Base-by-base conservation (phyloP, 2,113 vertebrate species). In the Sprattus sprattus region DNA sequence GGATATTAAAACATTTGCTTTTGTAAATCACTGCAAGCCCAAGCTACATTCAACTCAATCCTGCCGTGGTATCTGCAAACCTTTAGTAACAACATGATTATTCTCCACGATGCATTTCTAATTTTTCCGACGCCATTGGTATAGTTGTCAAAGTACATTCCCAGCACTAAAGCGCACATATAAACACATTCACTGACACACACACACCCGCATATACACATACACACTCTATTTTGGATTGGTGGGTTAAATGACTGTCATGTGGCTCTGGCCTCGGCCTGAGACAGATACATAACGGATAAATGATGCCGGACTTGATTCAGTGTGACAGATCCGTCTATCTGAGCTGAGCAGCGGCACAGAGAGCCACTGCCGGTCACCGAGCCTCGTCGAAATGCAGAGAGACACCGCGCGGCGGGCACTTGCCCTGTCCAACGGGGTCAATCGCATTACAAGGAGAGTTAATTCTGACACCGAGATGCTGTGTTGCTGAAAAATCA, bases 241-340 rank as follows among this genome's bases (percentile, higher is more conserved):
- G 54, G 54, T 20, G 4, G 54, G 54, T 60, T 60, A 60, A 22
- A 20, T 60, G 54, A 22, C 54, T 60, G 54, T 2, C 52, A 15
- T 22, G 18, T 6, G 18, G 22, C 54, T 71, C 60, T 13, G 25
- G n/a, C 9, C 25, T 71, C 15, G 11, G 64, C n/a, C n/a, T 9
- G 64, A 71, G 64, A 18, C 84, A 16, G 84, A 85, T 83, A 84
- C 85, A 50, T 71, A 22, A 52, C 54, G 64, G 46, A 81, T 83
- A 85, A 81, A 47, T 52, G 84, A 84, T 78, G 47, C 64, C 6
- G 81, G 50, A 54, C 81, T 67, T 83, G 75, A 88, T 75, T 52
- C 52, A 32, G 82, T 83, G 75, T 86, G 87, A 81, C 87, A 52
- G 87, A 67, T 82, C 82, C 28, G 46, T 88, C 87, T 52, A 81